Evolutionary conservation across 2,113 vertebrate genomes (phyloP).

Genomic region (Paradoxurus hermaphroditus): DNA sequence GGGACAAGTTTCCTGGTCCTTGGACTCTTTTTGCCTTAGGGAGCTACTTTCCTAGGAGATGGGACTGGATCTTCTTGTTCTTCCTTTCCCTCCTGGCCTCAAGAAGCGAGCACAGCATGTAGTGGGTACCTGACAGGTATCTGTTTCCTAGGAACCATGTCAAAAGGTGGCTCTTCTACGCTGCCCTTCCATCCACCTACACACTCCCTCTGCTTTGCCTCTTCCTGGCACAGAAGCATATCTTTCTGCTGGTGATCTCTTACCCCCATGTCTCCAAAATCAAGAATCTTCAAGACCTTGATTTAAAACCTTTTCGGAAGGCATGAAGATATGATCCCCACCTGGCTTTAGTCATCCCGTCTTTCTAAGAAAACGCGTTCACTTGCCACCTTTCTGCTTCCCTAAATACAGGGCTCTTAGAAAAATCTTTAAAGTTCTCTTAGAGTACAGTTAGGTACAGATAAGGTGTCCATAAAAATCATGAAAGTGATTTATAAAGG

Average conservation of each 20-base stretch:
- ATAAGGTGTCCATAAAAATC: not conserved
- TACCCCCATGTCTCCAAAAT: not conserved
- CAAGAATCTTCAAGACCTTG: not conserved
- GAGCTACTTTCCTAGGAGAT: not conserved
- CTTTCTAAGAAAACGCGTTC: conserved; percentile 20
- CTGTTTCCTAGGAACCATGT: not conserved
- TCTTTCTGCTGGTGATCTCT: not conserved
- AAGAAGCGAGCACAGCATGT: rapidly evolving
- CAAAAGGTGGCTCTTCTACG: not conserved
- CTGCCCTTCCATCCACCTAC: too few relatives aligned
- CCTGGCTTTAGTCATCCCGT: not conserved
- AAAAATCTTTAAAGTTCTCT: not conserved
- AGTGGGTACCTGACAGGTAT: too few relatives aligned
- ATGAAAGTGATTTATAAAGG: not conserved
- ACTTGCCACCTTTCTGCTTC: not conserved
- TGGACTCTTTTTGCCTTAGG: not conserved
- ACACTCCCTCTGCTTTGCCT: not conserved
- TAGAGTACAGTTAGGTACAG: not conserved
- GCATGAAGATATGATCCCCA: not conserved
- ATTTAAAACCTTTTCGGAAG: not conserved
- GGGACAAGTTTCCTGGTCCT: not conserved
- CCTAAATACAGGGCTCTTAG: not conserved
- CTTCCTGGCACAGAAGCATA: too few relatives aligned
- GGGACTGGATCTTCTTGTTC: not conserved
- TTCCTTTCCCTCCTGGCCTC: not conserved